phyloP scores from a whole-genome alignment of 2,888 invertebrate genomes.

The Cancer borealis region DNA sequence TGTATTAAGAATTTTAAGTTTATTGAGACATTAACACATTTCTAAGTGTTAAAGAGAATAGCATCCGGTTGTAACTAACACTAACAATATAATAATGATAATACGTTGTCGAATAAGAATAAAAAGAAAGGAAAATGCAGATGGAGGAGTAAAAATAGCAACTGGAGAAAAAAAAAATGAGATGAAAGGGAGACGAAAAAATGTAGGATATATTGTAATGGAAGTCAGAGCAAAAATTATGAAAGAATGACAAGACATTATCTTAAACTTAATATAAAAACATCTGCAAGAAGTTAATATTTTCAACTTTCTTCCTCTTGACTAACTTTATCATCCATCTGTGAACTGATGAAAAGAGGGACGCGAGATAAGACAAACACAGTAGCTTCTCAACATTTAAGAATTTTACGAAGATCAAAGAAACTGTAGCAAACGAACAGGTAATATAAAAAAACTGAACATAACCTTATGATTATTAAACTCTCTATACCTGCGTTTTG shows the following conservation, averaged over 20 bases:
- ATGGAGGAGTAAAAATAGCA: background rate
- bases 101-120: background rate
- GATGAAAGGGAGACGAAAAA: background rate
- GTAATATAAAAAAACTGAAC: too few relatives aligned
- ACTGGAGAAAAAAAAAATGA: background rate
- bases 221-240: background rate
- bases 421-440: background rate
- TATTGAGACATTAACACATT: background rate
- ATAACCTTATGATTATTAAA: too few relatives aligned
- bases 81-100: background rate
- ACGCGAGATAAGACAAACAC: background rate
- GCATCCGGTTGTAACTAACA: background rate
- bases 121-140: background rate
- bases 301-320: background rate
- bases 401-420: background rate
- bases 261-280: background rate
- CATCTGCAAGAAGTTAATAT: background rate
- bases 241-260: background rate
- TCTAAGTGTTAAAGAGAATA: background rate
- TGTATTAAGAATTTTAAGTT: background rate
- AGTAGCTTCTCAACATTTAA: background rate
- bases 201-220: background rate
- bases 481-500: too few relatives aligned
- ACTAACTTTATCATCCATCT: background rate
- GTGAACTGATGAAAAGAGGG: constrained; percentile 23